A percentile compares a stretch with the other conserved stretches of the same genome.
Evolutionary conservation across 2,888 invertebrate species (phyloP).

Genomic region (Pyrrhia umbra): DNA sequence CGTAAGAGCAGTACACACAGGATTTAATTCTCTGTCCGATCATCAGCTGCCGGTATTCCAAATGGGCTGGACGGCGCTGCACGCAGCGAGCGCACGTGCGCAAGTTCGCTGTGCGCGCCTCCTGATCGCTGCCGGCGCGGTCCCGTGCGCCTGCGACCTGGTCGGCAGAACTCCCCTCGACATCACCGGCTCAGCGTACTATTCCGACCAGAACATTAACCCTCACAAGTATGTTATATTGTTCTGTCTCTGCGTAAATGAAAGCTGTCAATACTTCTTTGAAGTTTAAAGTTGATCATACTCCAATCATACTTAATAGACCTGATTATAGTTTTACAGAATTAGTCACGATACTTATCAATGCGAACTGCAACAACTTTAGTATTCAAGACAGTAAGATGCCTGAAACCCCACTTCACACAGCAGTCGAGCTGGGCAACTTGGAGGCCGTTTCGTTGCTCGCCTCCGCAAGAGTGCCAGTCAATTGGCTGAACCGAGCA

Average conservation of each 20-base stretch:
- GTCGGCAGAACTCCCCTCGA: constrained; percentile 64
- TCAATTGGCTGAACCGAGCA: constrained; percentile 45
- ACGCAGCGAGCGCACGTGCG: constrained; percentile 87
- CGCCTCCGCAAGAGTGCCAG: constrained; percentile 24
- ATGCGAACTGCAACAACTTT: constrained; percentile 23
- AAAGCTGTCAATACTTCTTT: too few relatives aligned
- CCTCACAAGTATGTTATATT: constrained; percentile 54
- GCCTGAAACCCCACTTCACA: constrained; percentile 56
- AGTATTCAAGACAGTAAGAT: constrained; percentile 33
- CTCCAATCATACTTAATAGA: too few relatives aligned
- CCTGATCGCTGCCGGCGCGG: constrained; percentile 58
- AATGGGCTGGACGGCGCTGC: constrained; percentile 89
- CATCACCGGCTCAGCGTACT: constrained; percentile 59
- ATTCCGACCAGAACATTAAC: constrained; percentile 41
- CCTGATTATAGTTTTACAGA: constrained; percentile 53
- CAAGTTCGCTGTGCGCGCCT: constrained; percentile 65
- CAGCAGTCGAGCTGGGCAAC: constrained; percentile 55
- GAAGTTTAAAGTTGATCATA: too few relatives aligned
- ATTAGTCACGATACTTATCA: constrained; percentile 43
- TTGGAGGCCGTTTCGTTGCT: constrained; percentile 44
- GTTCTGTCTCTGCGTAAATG: too few relatives aligned
- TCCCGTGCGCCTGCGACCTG: constrained; percentile 41
- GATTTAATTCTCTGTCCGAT: neutral
- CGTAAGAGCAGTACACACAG: neutral
- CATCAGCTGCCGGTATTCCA: constrained; percentile 78